Evolutionary conservation across 2,797 vertebrate species (phyloP), one percentile per base, ranked within the genome.

Genomic region (Graptemys geographica): DNA sequence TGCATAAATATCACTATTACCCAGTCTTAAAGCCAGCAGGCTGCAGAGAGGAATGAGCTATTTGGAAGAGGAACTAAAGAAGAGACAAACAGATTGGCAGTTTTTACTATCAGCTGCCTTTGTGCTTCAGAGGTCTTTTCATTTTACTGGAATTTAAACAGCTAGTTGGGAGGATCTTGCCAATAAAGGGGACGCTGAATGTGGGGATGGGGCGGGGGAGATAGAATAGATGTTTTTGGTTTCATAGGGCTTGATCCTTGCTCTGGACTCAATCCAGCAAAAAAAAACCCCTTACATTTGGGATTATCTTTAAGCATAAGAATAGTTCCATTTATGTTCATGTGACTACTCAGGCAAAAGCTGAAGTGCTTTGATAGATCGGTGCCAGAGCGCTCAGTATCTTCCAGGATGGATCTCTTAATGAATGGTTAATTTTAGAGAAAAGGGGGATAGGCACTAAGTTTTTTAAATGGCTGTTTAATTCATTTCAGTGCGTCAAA

Each of bases 61-160:
- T 57, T 90, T 89, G 86, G 84, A 96, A 91, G 79, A 91, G 88
- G 79, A 96, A 93, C 79, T 53, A 55, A 82, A 87, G 56, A 11
- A 88, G 44, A 90, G 87, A n/a, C 9, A 89, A 0, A 44, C 85
- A 90, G 74, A 53, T 6, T 31, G 1, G 1, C 0, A 47, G 13
- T 25, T 16, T 44, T 57, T 0, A 41, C 13, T 31, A 47, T 49
- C 74, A 28, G 25, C 55, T 84, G 53, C 62, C 10, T 89, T 94
- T 90, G 33, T 25, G 56, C 8, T 87, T 92, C 85, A 88, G 89
- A 94, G 74, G 12, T 88, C 15, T 88, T 83, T 72, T 69, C 16
- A 41, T 41, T 72, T 31, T 72, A 41, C 69, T 37, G 37, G 37
- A 25, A 72, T 41, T 72, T 41, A 41, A 72, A 41, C 7, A 62